These are phyloP conservation scores for Poecilia velifera DNA, from an alignment of 2,797 vertebrate species.

Conservation along the genomic window DNA sequence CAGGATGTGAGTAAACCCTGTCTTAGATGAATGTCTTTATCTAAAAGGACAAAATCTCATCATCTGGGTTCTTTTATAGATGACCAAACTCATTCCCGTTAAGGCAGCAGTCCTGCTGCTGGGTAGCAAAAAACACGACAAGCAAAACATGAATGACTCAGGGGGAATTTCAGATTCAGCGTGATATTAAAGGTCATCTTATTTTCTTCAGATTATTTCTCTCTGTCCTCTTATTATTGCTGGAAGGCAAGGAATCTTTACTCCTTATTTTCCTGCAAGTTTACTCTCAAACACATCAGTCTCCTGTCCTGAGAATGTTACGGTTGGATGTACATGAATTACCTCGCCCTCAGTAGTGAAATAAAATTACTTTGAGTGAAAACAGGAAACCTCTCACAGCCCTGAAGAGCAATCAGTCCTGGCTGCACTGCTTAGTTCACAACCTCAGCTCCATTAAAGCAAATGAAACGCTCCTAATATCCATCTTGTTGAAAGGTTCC, in stretches of 20 bases:
- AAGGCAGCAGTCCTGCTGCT: conserved; percentile 14
- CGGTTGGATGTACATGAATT: conserved; percentile 20
- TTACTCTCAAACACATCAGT: conserved; percentile 20
- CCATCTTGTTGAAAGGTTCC: conserved; percentile 36
- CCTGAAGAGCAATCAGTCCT: conserved; percentile 36
- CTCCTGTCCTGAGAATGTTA: conserved; percentile 11
- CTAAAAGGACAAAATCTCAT: conserved; percentile 41
- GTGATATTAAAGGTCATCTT: conserved; percentile 66
- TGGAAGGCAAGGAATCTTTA: conserved; percentile 36
- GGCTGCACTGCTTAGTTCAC: conserved; percentile 33
- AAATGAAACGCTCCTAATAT: conserved; percentile 42
- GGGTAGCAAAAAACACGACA: conserved; percentile 43
- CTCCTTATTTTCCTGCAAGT: not conserved
- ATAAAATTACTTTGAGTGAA: conserved; percentile 41
- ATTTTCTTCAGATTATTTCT: conserved; percentile 54
- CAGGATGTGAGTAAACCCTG: not conserved
- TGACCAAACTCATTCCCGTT: conserved; percentile 39
- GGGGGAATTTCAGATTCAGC: conserved; percentile 31
- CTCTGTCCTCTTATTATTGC: conserved; percentile 31
- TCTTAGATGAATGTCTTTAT: not conserved
- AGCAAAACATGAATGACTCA: conserved; percentile 50
- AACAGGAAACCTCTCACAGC: conserved; percentile 34
- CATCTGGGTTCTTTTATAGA: conserved; percentile 47
- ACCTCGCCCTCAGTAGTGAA: conserved; percentile 15
- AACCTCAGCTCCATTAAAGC: conserved; percentile 39